Evolutionary conservation across 2,113 vertebrate species (phyloP).

Genomic region (Dasyornis broadbenti): DNA sequence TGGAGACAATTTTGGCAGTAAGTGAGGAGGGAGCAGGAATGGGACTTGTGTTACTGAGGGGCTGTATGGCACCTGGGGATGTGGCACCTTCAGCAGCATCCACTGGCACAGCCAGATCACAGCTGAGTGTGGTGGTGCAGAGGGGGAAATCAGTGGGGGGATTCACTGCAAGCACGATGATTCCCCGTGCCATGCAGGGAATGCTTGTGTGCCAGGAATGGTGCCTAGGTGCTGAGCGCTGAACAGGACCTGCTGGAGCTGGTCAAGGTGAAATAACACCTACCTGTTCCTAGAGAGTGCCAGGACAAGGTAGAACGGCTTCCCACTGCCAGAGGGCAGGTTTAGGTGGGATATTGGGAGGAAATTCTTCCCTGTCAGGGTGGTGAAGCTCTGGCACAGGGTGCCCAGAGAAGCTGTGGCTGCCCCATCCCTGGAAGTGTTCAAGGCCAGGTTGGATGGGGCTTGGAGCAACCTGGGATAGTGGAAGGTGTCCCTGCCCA

Average conservation of each 20-base stretch:
- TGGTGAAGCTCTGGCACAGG: background rate
- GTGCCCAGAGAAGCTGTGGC: background rate
- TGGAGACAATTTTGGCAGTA: background rate
- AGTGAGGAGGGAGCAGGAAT: background rate
- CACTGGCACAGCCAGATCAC: rapidly evolving
- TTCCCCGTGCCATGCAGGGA: background rate
- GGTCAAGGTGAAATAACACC: background rate
- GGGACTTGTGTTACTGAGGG: background rate
- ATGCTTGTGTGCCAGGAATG: background rate
- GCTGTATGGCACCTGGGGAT: background rate
- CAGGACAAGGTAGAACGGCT: background rate
- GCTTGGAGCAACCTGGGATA: background rate
- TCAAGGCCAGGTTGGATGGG: background rate
- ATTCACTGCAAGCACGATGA: rapidly evolving
- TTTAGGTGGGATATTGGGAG: background rate
- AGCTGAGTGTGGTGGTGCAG: rapidly evolving
- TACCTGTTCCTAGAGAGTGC: background rate
- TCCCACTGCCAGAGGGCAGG: background rate
- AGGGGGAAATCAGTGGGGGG: background rate
- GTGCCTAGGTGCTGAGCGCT: background rate
- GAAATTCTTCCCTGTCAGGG: background rate
- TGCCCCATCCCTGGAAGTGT: background rate
- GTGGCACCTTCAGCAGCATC: background rate
- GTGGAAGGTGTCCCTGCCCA: background rate
- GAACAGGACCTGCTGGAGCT: background rate